phyloP scores from a whole-genome alignment of 2,888 invertebrate species.

The Melangyna quadrimaculata region DNA sequence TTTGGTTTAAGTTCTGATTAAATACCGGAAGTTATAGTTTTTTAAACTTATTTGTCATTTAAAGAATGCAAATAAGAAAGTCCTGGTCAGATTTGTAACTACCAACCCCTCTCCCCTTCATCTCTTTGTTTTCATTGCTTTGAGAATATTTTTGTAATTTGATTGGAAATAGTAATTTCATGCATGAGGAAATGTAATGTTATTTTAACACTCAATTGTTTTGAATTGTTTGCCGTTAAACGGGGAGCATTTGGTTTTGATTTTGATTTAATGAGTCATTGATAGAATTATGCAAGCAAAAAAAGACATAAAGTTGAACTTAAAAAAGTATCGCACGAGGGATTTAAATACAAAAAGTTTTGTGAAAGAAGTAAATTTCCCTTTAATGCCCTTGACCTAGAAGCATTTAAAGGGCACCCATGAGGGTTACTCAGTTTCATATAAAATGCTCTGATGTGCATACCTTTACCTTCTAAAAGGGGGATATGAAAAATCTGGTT shows the following conservation, averaged over 20 bases:
- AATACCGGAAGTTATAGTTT: constrained; percentile 10
- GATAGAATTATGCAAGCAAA: not conserved
- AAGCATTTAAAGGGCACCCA: not conserved
- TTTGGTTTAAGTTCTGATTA: constrained; percentile 11
- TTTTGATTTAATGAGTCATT: not conserved
- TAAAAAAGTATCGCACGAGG: too few relatives aligned
- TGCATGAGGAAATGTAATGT: not conserved
- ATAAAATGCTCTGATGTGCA: too few relatives aligned
- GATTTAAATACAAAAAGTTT: too few relatives aligned
- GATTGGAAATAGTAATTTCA: constrained; percentile 7
- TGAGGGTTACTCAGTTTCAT: not conserved
- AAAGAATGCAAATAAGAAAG: not conserved
- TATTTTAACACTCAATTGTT: constrained; percentile 8
- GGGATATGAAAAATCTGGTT: too few relatives aligned
- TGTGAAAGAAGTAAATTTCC: too few relatives aligned
- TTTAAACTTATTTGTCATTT: not conserved
- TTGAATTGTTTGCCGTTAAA: not conserved
- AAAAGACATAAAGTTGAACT: not conserved
- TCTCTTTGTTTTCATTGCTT: not conserved
- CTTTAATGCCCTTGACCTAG: not conserved
- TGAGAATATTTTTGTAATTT: not conserved
- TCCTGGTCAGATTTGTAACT: not conserved
- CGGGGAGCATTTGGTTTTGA: not conserved
- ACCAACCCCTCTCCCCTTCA: not conserved
- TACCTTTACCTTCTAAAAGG: too few relatives aligned